Conservation (phyloP, 2,888 invertebrate species). For the Agriopis aurantiaria region DNA sequence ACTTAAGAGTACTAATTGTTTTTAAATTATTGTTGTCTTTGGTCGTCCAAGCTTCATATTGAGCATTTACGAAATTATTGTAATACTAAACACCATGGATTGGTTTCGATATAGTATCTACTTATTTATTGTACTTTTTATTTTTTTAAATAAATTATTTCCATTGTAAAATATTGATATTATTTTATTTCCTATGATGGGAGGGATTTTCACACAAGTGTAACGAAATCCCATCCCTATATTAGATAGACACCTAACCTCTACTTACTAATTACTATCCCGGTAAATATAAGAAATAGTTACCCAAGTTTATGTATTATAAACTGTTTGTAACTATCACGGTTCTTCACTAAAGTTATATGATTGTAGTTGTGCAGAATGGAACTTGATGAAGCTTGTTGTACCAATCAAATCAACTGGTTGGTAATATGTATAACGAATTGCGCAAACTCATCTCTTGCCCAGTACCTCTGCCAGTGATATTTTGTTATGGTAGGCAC, state of each 20-base stretch:
- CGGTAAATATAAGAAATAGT: too few relatives aligned
- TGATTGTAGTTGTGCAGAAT: too few relatives aligned
- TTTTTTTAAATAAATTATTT: conserved; percentile 29
- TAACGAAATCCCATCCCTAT: not conserved
- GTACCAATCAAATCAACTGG: too few relatives aligned
- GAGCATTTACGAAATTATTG: not conserved
- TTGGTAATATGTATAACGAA: too few relatives aligned
- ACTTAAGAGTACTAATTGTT: not conserved
- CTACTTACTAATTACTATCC: too few relatives aligned
- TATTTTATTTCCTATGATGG: not conserved
- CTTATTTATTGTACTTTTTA: not conserved
- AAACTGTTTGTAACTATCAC: too few relatives aligned
- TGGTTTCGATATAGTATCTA: not conserved
- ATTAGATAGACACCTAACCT: not conserved
- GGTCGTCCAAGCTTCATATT: not conserved
- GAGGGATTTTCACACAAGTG: not conserved
- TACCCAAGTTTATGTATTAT: too few relatives aligned
- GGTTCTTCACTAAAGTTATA: too few relatives aligned
- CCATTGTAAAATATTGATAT: not conserved
- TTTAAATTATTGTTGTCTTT: not conserved
- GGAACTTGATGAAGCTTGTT: too few relatives aligned
- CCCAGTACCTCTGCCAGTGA: too few relatives aligned
- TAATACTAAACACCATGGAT: not conserved
- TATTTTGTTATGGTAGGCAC: too few relatives aligned
- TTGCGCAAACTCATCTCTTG: too few relatives aligned